These are phyloP conservation scores for Paraescarpia echinospica DNA, from an alignment of 1,140 invertebrate species.

Conservation along the genomic window DNA sequence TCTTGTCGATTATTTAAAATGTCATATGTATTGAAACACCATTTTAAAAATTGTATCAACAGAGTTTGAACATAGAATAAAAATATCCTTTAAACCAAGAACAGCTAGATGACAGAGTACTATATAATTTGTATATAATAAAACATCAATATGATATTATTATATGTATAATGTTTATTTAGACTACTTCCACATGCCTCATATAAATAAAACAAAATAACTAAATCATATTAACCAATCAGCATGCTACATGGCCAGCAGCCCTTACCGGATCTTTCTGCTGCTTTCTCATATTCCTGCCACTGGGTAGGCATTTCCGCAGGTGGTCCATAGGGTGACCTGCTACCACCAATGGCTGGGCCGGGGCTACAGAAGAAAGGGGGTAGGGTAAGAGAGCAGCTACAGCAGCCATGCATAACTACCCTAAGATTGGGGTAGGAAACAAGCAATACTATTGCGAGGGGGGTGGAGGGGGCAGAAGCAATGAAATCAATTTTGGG, in stretches of 20 bases:
- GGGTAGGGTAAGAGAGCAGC: background rate
- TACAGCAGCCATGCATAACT: background rate
- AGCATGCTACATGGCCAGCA: background rate
- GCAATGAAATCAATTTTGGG: background rate
- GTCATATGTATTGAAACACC: background rate
- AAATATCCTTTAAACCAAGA: background rate
- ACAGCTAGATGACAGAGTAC: background rate
- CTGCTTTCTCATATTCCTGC: background rate
- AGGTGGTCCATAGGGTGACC: background rate
- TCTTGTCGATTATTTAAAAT: background rate
- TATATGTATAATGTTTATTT: too few relatives aligned
- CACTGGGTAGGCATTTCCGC: background rate
- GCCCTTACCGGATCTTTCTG: background rate
- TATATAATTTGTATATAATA: too few relatives aligned
- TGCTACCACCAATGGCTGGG: background rate
- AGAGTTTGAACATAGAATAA: background rate
- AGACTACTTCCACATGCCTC: too few relatives aligned
- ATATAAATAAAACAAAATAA: too few relatives aligned
- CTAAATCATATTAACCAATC: background rate
- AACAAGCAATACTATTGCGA: background rate
- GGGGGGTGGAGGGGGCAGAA: background rate
- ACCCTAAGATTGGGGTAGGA: background rate
- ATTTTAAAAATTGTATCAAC: background rate
- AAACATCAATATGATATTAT: too few relatives aligned
- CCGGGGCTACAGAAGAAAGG: background rate